These are phyloP conservation scores for Mixornis gularis DNA, from an alignment of 2,113 vertebrate genomes.

Conservation along the genomic window DNA sequence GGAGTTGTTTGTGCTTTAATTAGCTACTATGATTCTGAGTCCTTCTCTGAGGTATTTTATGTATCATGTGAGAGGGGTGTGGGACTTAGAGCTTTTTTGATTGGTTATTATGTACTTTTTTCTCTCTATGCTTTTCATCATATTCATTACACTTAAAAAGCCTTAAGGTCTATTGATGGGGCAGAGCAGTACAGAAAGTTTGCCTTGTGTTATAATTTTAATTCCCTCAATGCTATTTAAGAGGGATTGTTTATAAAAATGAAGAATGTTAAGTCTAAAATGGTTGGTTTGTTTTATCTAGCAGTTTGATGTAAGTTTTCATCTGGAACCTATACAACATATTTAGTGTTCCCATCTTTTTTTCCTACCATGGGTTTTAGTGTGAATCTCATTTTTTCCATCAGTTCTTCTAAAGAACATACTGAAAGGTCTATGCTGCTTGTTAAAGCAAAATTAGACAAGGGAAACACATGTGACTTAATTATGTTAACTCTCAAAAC, in stretches of 20 bases:
- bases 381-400: neutral
- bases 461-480: neutral
- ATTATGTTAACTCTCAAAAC: neutral
- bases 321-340: neutral
- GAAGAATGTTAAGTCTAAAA: neutral
- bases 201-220: constrained; percentile 19
- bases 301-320: neutral
- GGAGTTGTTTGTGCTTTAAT: neutral
- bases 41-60: neutral
- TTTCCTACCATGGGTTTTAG: neutral
- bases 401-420: neutral
- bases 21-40: neutral
- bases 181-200: neutral
- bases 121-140: neutral
- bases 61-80: neutral
- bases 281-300: neutral
- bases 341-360: constrained; percentile 31
- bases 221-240: constrained; percentile 38
- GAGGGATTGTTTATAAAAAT: neutral
- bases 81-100: neutral
- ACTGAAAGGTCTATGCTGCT: constrained; percentile 22
- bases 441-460: constrained; percentile 54
- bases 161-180: neutral
- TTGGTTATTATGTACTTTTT: neutral
- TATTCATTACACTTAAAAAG: neutral